Percentiles rank a stretch among this genome's conserved stretches.
These are phyloP conservation scores for Theocolax elegans DNA, from an alignment of 1,140 invertebrate species.

Conservation along the genomic window DNA sequence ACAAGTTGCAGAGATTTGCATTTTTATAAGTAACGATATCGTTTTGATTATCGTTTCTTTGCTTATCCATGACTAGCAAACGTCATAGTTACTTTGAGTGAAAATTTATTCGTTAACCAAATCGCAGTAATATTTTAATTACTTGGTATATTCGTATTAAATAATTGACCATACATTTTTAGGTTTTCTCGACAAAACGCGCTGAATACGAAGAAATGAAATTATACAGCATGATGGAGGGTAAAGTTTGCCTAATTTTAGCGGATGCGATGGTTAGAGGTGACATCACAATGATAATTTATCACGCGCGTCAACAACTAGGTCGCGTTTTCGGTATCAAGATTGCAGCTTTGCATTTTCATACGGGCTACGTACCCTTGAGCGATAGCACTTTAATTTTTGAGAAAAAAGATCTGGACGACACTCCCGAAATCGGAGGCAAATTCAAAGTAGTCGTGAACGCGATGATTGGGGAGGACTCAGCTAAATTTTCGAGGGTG, in stretches of 20 bases:
- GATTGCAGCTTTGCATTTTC: constrained; percentile 88
- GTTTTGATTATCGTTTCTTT: constrained; percentile 17
- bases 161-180: not conserved
- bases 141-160: not conserved
- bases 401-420: constrained; percentile 79
- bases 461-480: constrained; percentile 77
- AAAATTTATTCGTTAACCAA: not conserved
- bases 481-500: constrained; percentile 70
- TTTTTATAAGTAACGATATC: not conserved
- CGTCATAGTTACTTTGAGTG: constrained; percentile 42
- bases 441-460: constrained; percentile 80
- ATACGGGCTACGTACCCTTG: constrained; percentile 85
- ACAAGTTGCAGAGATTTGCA: constrained; percentile 23
- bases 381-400: constrained; percentile 81
- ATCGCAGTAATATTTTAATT: not conserved
- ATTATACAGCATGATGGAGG: constrained; percentile 80
- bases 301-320: constrained; percentile 88
- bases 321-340: constrained; percentile 87
- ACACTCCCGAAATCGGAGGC: constrained; percentile 82
- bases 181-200: constrained; percentile 79
- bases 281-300: constrained; percentile 84
- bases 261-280: constrained; percentile 79
- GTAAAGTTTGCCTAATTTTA: constrained; percentile 73
- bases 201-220: constrained; percentile 92
- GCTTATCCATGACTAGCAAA: constrained; percentile 11